These are phyloP conservation scores for Sebastolobus alascanus DNA, from an alignment of 2,797 vertebrate genomes.

Conservation along the genomic window DNA sequence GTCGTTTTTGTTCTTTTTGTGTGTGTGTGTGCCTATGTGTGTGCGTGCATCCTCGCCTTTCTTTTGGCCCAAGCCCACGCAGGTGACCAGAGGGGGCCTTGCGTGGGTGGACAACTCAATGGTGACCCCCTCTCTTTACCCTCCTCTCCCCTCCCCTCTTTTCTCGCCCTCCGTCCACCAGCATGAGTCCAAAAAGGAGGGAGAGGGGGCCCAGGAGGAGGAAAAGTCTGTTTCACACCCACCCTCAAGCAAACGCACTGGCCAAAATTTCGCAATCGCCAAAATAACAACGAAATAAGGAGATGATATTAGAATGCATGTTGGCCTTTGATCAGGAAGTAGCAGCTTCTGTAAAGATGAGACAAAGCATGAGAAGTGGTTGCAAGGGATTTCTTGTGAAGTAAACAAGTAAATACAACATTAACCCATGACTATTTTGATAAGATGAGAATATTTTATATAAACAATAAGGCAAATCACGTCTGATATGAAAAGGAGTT, in stretches of 20 bases:
- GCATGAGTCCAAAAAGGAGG: constrained; percentile 41
- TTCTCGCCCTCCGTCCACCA: constrained; percentile 55
- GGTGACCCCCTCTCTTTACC: constrained; percentile 56
- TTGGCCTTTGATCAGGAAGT: constrained; percentile 12
- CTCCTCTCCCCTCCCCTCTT: constrained; percentile 35
- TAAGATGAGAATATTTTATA: background rate
- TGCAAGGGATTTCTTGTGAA: background rate
- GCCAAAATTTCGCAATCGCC: constrained; percentile 15
- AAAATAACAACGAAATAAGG: constrained; percentile 4
- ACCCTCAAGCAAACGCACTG: constrained; percentile 38
- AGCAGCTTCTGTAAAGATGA: background rate
- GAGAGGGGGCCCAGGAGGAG: constrained; percentile 43
- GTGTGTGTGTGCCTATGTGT: constrained; percentile 25
- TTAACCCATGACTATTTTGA: background rate
- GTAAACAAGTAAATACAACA: constrained; percentile 10
- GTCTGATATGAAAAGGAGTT: background rate
- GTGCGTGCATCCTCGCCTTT: constrained; percentile 54
- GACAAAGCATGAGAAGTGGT: background rate
- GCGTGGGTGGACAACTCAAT: constrained; percentile 87
- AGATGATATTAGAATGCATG: background rate
- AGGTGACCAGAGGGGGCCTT: constrained; percentile 76
- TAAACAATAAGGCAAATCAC: background rate
- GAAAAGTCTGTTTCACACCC: constrained; percentile 34
- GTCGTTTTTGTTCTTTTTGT: constrained; percentile 44
- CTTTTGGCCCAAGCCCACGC: constrained; percentile 77